Conservation (phyloP, 2,797 vertebrate species). For the Hoplostethus atlanticus region DNA sequence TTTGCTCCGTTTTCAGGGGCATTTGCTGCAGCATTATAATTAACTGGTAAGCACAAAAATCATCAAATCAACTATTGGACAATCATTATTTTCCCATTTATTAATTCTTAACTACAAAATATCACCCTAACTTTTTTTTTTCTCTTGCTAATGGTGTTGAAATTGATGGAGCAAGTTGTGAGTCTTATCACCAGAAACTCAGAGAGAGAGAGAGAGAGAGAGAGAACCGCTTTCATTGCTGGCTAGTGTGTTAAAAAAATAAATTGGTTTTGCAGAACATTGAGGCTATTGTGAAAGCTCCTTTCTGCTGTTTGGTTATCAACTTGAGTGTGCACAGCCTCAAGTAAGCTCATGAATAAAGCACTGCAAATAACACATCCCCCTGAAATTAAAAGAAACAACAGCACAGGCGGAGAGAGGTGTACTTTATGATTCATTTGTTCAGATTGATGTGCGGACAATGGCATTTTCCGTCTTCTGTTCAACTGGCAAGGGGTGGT, state of each 20-base stretch:
- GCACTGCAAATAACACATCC: constrained; percentile 16
- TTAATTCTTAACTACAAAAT: background rate
- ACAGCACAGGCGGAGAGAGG: constrained; percentile 9
- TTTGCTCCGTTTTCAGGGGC: background rate
- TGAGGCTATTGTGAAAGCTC: background rate
- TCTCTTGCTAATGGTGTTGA: background rate
- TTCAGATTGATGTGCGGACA: constrained; percentile 25
- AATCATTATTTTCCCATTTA: background rate
- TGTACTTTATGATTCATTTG: constrained; percentile 32
- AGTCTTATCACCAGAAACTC: background rate
- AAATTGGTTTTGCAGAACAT: background rate
- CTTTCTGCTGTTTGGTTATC: constrained; percentile 8
- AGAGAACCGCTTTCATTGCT: background rate
- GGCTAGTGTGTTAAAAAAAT: background rate
- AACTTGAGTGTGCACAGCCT: constrained; percentile 18
- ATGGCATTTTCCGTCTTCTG: constrained; percentile 26
- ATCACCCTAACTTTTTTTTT: no score
- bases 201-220: background rate
- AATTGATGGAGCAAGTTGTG: background rate
- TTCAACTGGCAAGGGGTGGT: constrained; percentile 13
- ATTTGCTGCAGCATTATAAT: no score
- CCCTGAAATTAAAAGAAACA: constrained; percentile 12
- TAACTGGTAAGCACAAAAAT: no score
- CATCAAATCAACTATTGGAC: background rate
- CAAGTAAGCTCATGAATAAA: constrained; percentile 33